Evolutionary conservation across 2,888 invertebrate genomes (phyloP).

Genomic region (Drosophila mimetica): DNA sequence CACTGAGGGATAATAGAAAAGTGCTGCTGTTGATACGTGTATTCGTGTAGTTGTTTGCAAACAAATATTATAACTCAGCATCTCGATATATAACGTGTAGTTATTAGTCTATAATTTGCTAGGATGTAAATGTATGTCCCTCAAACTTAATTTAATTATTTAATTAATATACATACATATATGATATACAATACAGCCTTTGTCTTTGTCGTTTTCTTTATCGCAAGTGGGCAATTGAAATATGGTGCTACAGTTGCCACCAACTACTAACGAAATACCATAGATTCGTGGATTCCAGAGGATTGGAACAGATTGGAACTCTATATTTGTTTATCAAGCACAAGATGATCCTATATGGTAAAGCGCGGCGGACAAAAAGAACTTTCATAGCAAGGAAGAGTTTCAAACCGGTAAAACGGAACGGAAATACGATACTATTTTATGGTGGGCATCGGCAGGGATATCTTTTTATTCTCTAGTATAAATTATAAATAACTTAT

Average conservation of each 20-base stretch:
- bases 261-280: too few species aligned
- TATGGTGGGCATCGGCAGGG: too few species aligned
- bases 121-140: constrained; percentile 82
- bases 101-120: constrained; percentile 80
- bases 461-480: too few species aligned
- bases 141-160: constrained; percentile 79
- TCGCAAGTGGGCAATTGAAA: neutral
- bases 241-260: neutral
- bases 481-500: too few species aligned
- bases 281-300: too few species aligned
- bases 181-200: constrained; percentile 58
- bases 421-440: too few species aligned
- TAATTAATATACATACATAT: constrained; percentile 76
- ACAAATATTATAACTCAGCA: constrained; percentile 66
- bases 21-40: constrained; percentile 59
- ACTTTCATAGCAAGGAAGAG: too few species aligned
- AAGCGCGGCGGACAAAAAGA: too few species aligned
- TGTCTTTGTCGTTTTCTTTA: constrained; percentile 6
- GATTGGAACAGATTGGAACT: too few species aligned
- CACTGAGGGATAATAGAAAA: constrained; percentile 30
- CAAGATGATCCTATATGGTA: too few species aligned
- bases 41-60: constrained; percentile 76
- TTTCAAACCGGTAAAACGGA: too few species aligned
- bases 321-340: too few species aligned
- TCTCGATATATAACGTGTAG: constrained; percentile 78